Evolutionary conservation across 2,888 invertebrate genomes (phyloP).

Genomic region (Colletes collaris): DNA sequence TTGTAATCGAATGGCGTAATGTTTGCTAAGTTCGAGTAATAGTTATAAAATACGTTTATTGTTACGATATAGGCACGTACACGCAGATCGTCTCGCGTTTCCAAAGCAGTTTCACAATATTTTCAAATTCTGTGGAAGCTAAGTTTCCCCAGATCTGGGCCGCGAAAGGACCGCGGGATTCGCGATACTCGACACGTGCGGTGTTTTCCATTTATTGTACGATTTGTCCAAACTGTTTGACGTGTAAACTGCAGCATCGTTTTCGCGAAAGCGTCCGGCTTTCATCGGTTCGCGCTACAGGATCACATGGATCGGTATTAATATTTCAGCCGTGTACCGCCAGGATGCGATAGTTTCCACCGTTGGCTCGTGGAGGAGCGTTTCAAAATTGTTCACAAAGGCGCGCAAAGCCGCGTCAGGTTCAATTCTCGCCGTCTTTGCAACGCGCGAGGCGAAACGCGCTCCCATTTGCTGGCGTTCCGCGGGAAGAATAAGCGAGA

Average conservation of each 20-base stretch:
- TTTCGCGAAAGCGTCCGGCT: constrained; percentile 2
- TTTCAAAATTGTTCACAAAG: constrained; percentile 70
- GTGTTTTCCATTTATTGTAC: too few species aligned
- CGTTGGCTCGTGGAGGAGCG: constrained; percentile 45
- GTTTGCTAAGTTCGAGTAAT: too few species aligned
- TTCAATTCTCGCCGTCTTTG: constrained; percentile 58
- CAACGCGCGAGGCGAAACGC: constrained; percentile 18
- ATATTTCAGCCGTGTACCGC: constrained; percentile 69
- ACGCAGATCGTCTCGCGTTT: too few species aligned
- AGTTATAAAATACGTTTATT: too few species aligned
- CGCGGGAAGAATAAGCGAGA: not conserved
- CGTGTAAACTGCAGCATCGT: not conserved
- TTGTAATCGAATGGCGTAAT: too few species aligned
- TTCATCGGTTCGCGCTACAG: constrained; percentile 29
- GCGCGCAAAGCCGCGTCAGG: constrained; percentile 57
- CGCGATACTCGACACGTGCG: not conserved
- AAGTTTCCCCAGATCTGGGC: too few species aligned
- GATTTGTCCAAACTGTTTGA: not conserved
- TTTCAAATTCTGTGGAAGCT: too few species aligned
- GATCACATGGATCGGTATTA: constrained; percentile 53
- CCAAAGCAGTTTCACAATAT: too few species aligned
- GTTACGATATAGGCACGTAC: too few species aligned
- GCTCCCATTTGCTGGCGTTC: not conserved
- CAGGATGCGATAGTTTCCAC: constrained; percentile 61
- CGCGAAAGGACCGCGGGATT: too few species aligned